Evolutionary conservation across 2,113 vertebrate genomes (phyloP), one percentile per base, ranked within the genome.

Genomic region (Pituophis catenifer): DNA sequence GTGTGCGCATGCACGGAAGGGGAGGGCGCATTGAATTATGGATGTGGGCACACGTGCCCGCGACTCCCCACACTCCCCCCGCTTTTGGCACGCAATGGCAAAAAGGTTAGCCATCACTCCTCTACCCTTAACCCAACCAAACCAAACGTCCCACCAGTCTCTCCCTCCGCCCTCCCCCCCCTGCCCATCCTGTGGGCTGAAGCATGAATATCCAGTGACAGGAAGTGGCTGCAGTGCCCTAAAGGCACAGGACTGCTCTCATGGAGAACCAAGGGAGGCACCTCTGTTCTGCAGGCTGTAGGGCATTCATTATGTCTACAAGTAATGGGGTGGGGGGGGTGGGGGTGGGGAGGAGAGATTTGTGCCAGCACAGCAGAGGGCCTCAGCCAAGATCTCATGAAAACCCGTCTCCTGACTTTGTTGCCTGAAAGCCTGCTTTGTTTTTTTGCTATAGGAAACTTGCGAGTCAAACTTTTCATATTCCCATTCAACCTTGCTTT

Each of bases 371-470:
- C 11, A 65, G 57, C 55, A 52, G 2, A 90, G 48, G 57, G 17
- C 75, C 54, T 86, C 75, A 44, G 92, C 75, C 92, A 87, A 90
- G 0, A 92, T 96, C 95, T 94, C 93, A 95, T 94, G 95, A 96
- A 94, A 58, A 92, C 91, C 91, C 21, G 93, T 65, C 91, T 96
- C 95, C 96, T 96, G 96, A 97, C 94, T 95, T 94, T 75, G 62
- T 93, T 92, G 92, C 70, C 95, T 95, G 91, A 96, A 96, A 94
- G 62, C 91, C 94, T 33, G 92, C 95, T 97, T 95, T 96, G 94
- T 97, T 94, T 97, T 94, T 93, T 85, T 70, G 26, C n/a, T 53
- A 88, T 93, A 92, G 95, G 93, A 94, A 29, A 95, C 70, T 62
- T 90, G 50, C 91, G 89, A 92, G 57, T 95, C 95, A 94, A 90